Base-by-base conservation (phyloP, 2,888 invertebrate genomes). In the Drosophila peninsularis region DNA sequence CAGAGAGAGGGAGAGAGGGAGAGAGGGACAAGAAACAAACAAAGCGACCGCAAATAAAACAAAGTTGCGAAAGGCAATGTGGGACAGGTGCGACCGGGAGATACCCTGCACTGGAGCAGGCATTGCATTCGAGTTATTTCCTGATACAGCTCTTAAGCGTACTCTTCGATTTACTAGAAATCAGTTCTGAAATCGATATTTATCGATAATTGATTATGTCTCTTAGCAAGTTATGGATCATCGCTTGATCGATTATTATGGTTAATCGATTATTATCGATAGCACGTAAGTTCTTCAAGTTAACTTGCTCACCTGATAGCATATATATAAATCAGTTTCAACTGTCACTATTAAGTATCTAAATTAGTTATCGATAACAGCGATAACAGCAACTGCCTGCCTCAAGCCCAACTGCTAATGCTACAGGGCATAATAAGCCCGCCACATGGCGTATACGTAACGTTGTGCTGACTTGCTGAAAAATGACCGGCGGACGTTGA, bases 11-110 rank as follows among this genome's bases (percentile, higher is more conserved):
- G 24, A 24, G 24, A 3, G 24, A 24, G 24, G 24, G 27, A 3
- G 2, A 41, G 30, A 39, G 36, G 36, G 3, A 41, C 42, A 44
- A 61, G 55, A 67, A 45, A 45, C 67, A 76, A 63, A 58, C 54
- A 71, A 45, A 68, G 56, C 68, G 85, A 78, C 78, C 75, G 63
- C 82, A 85, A 83, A 85, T 82, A 83, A 83, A 81, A 75, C 36
- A 45, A 56, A 56, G 34, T 36, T 36, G 14, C 5, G 0, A 10
- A 11, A 24, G 34, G 7, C 7, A 2, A 4, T 2, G 13, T 10
- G 13, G 13, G 1, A n/a, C 1, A 19, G 14, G 10, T 5, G 5
- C 14, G 56, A 37, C 19, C 13, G 11, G 17, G 0, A 14, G 19
- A 56, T 56, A 37, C 56, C 27, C 56, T 54, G 19, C 10, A 27